Conservation (phyloP, 2,797 vertebrate species). For the Spinus pinus region DNA sequence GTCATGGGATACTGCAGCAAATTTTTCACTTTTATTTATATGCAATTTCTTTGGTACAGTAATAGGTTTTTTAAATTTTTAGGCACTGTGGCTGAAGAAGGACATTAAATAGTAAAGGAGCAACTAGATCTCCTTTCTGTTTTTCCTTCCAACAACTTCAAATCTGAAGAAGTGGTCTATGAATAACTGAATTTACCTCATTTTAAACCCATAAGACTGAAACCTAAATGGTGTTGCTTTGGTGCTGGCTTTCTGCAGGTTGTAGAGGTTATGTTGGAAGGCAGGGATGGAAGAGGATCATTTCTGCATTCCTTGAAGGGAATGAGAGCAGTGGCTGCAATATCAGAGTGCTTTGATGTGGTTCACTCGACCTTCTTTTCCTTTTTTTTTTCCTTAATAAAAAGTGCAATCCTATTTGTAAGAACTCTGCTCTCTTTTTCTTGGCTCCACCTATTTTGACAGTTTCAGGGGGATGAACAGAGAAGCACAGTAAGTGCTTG, state of each 20-base stretch:
- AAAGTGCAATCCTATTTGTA: not conserved
- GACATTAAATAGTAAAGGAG: not conserved
- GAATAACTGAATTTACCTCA: not conserved
- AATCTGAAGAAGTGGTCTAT: not conserved
- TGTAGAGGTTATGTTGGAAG: not conserved
- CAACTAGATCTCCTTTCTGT: not conserved
- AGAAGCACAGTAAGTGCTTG: not conserved
- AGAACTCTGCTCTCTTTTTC: not conserved
- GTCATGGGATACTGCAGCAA: not conserved
- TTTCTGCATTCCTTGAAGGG: not conserved
- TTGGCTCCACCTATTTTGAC: not conserved
- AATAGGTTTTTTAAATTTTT: not conserved
- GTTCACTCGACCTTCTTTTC: not conserved
- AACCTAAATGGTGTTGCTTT: not conserved
- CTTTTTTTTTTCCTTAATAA: not conserved
- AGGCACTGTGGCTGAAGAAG: not conserved
- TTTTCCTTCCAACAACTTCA: not conserved
- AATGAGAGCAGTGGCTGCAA: not conserved
- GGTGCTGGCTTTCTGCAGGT: not conserved
- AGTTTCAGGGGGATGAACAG: not conserved
- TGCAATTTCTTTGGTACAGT: not conserved
- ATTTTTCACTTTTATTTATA: not conserved
- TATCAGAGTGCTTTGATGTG: not conserved
- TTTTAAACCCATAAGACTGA: not conserved
- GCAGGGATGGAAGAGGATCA: not conserved